A percentile compares a stretch with the other conserved stretches of the same genome.
Evolutionary conservation across 2,797 vertebrate species (phyloP).

Genomic region (Adelosebastes latens): DNA sequence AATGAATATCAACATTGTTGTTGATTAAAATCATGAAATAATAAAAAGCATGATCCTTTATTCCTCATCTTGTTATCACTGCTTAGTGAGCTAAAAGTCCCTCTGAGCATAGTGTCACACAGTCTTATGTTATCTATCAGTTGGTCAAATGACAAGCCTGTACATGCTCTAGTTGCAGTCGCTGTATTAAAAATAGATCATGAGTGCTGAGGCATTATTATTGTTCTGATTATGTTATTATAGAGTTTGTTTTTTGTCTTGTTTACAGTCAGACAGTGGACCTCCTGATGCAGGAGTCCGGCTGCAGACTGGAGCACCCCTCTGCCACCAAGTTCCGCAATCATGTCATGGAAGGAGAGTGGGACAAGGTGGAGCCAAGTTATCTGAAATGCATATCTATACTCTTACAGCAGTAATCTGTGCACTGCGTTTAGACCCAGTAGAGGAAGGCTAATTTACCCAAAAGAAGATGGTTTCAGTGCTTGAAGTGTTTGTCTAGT

Average conservation of each 20-base stretch:
- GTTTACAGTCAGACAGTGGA: constrained; percentile 95
- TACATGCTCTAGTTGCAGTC: not conserved
- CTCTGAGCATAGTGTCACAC: not conserved
- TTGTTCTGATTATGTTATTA: not conserved
- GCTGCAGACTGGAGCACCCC: constrained; percentile 97
- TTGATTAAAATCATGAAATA: no score
- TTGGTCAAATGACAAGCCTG: not conserved
- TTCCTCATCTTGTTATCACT: not conserved
- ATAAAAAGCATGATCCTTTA: not conserved
- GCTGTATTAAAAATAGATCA: not conserved
- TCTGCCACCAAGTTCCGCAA: constrained; percentile 98
- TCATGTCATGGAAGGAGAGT: constrained; percentile 98
- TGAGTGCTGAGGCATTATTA: not conserved
- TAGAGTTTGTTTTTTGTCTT: not conserved
- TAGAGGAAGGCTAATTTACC: not conserved
- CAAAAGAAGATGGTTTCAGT: not conserved
- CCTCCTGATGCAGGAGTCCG: constrained; percentile 98
- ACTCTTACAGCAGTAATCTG: not conserved
- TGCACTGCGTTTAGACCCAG: not conserved
- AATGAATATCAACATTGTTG: no score
- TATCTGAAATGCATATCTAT: not conserved
- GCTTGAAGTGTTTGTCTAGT: not conserved
- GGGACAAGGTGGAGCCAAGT: constrained; percentile 90
- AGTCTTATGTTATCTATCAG: not conserved
- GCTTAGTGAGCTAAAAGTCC: no score